These are phyloP conservation scores for Alentia gelatinosa DNA, from an alignment of 2,888 invertebrate species.

Conservation along the genomic window DNA sequence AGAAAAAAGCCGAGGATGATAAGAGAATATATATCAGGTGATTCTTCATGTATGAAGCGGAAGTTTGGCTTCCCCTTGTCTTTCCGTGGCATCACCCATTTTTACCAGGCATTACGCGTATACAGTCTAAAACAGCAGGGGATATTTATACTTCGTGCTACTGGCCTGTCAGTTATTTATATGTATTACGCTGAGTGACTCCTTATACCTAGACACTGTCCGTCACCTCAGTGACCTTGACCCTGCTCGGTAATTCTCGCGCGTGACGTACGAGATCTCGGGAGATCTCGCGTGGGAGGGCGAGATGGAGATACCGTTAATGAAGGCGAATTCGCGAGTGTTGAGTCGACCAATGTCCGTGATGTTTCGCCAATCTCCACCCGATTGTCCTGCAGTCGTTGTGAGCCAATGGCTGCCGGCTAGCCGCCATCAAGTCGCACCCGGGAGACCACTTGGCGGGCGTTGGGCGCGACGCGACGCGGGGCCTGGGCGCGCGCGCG, in stretches of 20 bases:
- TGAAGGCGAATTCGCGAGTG: conserved; percentile 33
- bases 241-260: conserved; percentile 16
- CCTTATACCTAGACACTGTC: conserved; percentile 18
- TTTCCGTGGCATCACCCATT: too few relatives aligned
- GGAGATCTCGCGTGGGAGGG: background rate
- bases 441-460: conserved; percentile 11
- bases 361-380: conserved; percentile 41
- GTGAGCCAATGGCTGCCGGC: background rate
- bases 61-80: too few relatives aligned
- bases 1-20: too few relatives aligned
- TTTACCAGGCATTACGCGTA: too few relatives aligned
- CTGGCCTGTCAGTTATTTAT: background rate
- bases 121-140: background rate
- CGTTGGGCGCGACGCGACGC: background rate
- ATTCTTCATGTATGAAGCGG: too few relatives aligned
- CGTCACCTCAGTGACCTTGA: background rate
- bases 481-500: background rate
- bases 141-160: background rate
- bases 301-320: conserved; percentile 10
- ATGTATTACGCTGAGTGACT: background rate
- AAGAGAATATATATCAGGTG: too few relatives aligned
- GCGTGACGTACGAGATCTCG: background rate
- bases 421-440: background rate
- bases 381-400: conserved; percentile 25
- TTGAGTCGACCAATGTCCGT: conserved; percentile 18